Conservation (phyloP, 1,140 invertebrate species). For the Drosophila triauraria region DNA sequence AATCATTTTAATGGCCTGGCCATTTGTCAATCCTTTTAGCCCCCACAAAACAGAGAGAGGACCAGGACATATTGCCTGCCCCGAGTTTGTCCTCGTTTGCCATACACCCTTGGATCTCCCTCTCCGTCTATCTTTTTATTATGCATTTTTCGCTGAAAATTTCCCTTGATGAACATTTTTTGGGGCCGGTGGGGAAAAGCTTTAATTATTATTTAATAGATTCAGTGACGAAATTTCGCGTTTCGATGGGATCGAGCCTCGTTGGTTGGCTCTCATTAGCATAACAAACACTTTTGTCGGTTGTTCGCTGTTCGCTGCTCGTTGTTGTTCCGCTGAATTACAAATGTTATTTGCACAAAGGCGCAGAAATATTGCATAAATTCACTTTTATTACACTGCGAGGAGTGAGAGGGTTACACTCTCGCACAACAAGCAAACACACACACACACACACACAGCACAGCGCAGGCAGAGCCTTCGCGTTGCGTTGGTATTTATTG, state of each 20-base stretch:
- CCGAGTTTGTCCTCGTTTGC: conserved; percentile 1
- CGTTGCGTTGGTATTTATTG: conserved; percentile 72
- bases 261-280: conserved; percentile 62
- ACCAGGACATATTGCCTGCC: conserved; percentile 8
- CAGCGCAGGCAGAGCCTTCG: conserved; percentile 4
- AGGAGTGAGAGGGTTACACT: conserved; percentile 32
- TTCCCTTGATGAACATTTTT: conserved; percentile 18
- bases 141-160: conserved; percentile 22
- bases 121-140: neutral
- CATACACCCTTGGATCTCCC: conserved; percentile 4
- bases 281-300: conserved; percentile 67
- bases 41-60: conserved; percentile 3
- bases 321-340: conserved; percentile 61
- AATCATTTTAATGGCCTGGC: conserved; percentile 39
- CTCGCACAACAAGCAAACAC: conserved; percentile 29
- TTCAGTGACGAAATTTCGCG: conserved; percentile 20
- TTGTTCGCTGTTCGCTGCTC: conserved; percentile 22
- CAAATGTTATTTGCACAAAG: conserved; percentile 82
- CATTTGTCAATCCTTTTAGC: conserved; percentile 43
- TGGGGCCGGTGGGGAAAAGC: neutral
- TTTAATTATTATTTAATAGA: conserved; percentile 63
- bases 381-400: conserved; percentile 79
- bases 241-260: conserved; percentile 45
- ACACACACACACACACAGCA: conserved; percentile 33
- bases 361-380: conserved; percentile 83